These are phyloP conservation scores for Araneus ventricosus DNA, from an alignment of 1,140 invertebrate genomes.

Conservation along the genomic window DNA sequence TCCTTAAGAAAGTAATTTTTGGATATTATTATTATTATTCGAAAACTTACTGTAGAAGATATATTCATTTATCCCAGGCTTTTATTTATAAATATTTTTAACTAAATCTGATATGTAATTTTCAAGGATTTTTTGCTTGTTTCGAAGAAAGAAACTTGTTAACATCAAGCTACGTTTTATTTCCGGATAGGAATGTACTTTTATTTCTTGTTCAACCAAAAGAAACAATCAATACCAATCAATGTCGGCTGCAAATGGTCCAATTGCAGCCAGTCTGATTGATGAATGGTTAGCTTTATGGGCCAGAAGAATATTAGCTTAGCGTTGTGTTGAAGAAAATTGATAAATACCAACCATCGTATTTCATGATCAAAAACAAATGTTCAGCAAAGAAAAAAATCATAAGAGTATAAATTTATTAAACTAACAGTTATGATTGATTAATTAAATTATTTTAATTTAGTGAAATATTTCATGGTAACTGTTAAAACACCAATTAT, in stretches of 20 bases:
- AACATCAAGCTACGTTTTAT: not conserved
- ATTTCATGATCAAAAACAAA: not conserved
- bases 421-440: not conserved
- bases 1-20: no score
- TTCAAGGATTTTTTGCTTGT: no score
- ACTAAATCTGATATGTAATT: no score
- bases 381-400: not conserved
- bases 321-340: not conserved
- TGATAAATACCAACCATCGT: not conserved
- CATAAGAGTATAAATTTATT: not conserved
- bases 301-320: conserved; percentile 29
- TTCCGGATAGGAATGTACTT: not conserved
- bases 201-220: conserved; percentile 2
- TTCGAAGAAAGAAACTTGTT: not conserved
- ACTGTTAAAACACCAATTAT: not conserved
- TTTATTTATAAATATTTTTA: no score
- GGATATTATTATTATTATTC: no score
- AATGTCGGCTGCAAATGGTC: conserved; percentile 54
- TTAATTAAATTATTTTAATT: not conserved
- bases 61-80: no score
- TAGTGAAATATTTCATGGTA: not conserved
- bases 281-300: conserved; percentile 45
- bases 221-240: conserved; percentile 54
- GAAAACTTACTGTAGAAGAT: no score
- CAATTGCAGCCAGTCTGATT: conserved; percentile 53